These are phyloP conservation scores for Bufotes viridis DNA, from an alignment of 2,797 vertebrate species.

Conservation along the genomic window DNA sequence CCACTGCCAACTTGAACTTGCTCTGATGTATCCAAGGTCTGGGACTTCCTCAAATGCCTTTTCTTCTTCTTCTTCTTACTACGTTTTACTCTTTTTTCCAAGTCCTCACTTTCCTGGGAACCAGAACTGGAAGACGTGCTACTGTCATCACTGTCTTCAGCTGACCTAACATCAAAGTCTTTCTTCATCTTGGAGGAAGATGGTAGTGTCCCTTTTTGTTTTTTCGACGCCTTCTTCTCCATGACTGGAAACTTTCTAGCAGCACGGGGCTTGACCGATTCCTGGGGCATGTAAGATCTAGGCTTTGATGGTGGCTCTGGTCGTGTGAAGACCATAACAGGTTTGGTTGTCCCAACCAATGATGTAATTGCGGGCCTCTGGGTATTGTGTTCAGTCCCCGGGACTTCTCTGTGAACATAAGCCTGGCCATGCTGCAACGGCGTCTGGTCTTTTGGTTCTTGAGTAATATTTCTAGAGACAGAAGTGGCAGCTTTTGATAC, in stretches of 20 bases:
- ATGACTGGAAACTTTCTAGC: constrained; percentile 13
- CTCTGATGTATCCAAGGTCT: constrained; percentile 7
- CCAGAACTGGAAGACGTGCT: constrained; percentile 49
- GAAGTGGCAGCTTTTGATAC: not conserved
- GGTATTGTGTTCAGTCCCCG: not conserved
- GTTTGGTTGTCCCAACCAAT: constrained; percentile 70
- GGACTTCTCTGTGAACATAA: not conserved
- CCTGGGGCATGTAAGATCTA: constrained; percentile 12
- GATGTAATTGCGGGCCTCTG: constrained; percentile 70
- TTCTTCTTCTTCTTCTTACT: constrained; percentile 55
- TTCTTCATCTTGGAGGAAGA: not conserved
- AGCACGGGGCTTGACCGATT: constrained; percentile 21
- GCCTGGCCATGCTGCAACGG: not conserved
- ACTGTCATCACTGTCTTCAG: constrained; percentile 52
- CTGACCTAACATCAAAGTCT: constrained; percentile 3
- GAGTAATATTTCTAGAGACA: not conserved
- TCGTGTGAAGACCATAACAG: constrained; percentile 39
- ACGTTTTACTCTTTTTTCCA: constrained; percentile 39
- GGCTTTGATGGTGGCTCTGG: constrained; percentile 14
- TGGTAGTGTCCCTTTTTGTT: constrained; percentile 23
- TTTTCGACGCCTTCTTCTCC: constrained; percentile 51
- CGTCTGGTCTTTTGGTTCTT: constrained; percentile 1
- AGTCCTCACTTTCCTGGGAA: constrained; percentile 51
- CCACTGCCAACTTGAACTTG: constrained; percentile 45
- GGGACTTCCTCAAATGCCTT: not conserved